These are phyloP conservation scores for Calliscelio sp. DNA, from an alignment of 2,888 invertebrate genomes.

Conservation along the genomic window DNA sequence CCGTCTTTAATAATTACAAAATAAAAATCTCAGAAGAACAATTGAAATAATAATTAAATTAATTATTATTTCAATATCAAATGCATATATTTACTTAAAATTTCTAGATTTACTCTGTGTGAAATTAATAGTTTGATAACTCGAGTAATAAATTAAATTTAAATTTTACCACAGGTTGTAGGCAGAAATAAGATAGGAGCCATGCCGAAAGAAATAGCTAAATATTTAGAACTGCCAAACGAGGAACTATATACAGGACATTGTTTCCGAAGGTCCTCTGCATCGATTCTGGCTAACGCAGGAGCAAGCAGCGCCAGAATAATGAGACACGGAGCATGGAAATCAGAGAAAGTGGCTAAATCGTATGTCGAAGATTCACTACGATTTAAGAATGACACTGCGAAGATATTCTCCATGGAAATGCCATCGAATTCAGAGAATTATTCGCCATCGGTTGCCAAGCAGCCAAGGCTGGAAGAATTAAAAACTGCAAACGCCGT, in stretches of 20 bases:
- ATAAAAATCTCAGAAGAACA: not conserved
- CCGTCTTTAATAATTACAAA: not conserved
- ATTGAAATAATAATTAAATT: not conserved
- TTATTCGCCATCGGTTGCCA: not conserved
- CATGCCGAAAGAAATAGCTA: slow-evolving; percentile 29
- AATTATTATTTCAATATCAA: not conserved
- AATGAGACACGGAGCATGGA: slow-evolving; percentile 20
- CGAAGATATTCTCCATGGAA: not conserved
- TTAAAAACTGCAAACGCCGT: not conserved
- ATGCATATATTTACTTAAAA: not conserved
- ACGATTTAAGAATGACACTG: not conserved
- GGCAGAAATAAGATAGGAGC: slow-evolving; percentile 25
- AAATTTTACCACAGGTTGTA: not conserved
- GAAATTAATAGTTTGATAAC: not conserved
- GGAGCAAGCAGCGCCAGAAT: slow-evolving; percentile 23
- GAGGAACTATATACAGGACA: slow-evolving; percentile 7
- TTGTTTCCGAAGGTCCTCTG: slow-evolving; percentile 5
- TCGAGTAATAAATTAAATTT: not conserved
- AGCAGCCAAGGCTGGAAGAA: not conserved
- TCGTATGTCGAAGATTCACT: slow-evolving; percentile 17
- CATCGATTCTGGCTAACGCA: slow-evolving; percentile 18
- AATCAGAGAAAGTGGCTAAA: not conserved
- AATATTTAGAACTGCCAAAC: slow-evolving; percentile 11
- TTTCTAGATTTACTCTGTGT: not conserved
- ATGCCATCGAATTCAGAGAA: not conserved